Evolutionary conservation across 2,888 invertebrate genomes (phyloP).

Genomic region (Cordilura impudica): DNA sequence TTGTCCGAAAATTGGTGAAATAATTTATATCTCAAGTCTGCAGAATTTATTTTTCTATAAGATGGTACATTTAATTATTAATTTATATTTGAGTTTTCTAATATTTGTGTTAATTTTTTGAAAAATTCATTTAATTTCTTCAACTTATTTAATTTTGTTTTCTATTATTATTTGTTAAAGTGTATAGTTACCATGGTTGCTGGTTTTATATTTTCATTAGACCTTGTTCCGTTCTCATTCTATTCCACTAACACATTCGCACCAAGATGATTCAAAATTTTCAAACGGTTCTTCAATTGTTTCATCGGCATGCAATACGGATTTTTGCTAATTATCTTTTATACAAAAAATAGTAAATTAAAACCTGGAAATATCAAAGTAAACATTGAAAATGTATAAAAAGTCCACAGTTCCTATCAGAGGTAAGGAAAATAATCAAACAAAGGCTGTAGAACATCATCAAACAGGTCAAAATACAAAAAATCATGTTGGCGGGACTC

Average conservation of each 20-base stretch:
- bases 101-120: too few species aligned
- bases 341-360: neutral
- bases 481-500: slow-evolving; percentile 30
- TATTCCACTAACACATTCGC: neutral
- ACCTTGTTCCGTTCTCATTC: neutral
- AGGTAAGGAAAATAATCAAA: slow-evolving; percentile 43
- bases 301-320: neutral
- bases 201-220: neutral
- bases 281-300: slow-evolving; percentile 54
- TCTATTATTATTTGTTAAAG: neutral
- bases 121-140: too few species aligned
- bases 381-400: slow-evolving; percentile 40
- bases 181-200: neutral
- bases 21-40: too few species aligned
- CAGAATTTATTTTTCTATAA: too few species aligned
- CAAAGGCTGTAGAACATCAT: neutral
- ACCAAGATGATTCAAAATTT: slow-evolving; percentile 53
- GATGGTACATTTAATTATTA: too few species aligned
- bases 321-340: neutral
- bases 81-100: too few species aligned
- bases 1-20: too few species aligned
- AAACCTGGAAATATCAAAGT: neutral
- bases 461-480: slow-evolving; percentile 24
- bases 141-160: too few species aligned
- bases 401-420: slow-evolving; percentile 7